These are phyloP conservation scores for Microtus obscurus DNA, from an alignment of 2,797 vertebrate genomes.

Conservation along the genomic window DNA sequence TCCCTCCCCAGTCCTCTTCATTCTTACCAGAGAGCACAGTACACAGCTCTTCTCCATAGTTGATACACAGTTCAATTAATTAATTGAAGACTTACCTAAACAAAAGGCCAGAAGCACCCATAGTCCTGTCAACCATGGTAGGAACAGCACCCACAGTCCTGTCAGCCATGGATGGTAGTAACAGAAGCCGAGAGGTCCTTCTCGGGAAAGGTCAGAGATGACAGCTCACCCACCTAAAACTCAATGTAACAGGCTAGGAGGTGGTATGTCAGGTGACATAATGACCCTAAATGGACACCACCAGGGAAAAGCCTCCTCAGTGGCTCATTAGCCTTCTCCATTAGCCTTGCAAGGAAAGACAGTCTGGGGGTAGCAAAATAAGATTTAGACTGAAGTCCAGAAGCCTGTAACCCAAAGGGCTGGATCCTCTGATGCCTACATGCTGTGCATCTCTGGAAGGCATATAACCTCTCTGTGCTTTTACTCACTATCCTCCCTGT, in stretches of 20 bases:
- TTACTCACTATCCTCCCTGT: neutral
- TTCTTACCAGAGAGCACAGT: neutral
- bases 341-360: neutral
- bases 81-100: slow-evolving; percentile 15
- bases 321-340: neutral
- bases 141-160: neutral
- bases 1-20: neutral
- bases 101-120: neutral
- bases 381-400: neutral
- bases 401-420: too few species aligned
- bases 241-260: neutral
- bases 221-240: neutral
- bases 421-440: neutral
- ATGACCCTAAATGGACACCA: neutral
- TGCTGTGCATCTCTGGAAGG: slow-evolving; percentile 11
- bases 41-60: neutral
- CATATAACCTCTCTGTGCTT: neutral
- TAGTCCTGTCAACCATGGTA: neutral
- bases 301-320: neutral
- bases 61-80: neutral
- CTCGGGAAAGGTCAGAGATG: neutral
- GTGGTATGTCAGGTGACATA: neutral
- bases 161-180: neutral
- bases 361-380: neutral
- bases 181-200: neutral